phyloP scores from a whole-genome alignment of 2,113 vertebrate species.

The Tor tambroides region DNA sequence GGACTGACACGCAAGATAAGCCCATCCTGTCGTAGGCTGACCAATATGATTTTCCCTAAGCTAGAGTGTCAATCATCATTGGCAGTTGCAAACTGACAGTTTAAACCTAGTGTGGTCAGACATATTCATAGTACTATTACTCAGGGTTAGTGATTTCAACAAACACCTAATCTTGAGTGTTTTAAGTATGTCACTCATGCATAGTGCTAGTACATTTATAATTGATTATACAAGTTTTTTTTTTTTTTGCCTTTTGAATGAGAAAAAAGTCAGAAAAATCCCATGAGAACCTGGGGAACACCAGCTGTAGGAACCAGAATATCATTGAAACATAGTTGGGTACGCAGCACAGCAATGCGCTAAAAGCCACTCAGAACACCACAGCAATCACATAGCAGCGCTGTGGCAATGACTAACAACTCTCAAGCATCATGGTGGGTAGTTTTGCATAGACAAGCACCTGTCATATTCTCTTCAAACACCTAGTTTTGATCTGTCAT shows the following conservation, averaged over 20 bases:
- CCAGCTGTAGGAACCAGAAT: too few species aligned
- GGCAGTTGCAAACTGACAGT: background rate
- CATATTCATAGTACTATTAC: background rate
- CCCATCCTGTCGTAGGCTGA: background rate
- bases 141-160: background rate
- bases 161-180: background rate
- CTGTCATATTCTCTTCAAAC: background rate
- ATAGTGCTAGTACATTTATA: background rate
- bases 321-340: too few species aligned
- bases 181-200: background rate
- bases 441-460: background rate
- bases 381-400: too few species aligned
- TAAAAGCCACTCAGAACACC: too few species aligned
- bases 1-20: background rate
- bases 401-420: too few species aligned
- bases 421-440: background rate
- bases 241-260: background rate
- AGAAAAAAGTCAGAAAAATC: background rate
- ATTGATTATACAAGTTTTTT: too few species aligned
- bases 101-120: background rate
- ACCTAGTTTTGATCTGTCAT: background rate
- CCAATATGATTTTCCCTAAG: background rate
- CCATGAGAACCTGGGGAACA: too few species aligned
- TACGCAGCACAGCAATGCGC: background rate
- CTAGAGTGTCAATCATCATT: background rate